Conservation (phyloP, 2,888 invertebrate genomes). For the Oscheius sp. region DNA sequence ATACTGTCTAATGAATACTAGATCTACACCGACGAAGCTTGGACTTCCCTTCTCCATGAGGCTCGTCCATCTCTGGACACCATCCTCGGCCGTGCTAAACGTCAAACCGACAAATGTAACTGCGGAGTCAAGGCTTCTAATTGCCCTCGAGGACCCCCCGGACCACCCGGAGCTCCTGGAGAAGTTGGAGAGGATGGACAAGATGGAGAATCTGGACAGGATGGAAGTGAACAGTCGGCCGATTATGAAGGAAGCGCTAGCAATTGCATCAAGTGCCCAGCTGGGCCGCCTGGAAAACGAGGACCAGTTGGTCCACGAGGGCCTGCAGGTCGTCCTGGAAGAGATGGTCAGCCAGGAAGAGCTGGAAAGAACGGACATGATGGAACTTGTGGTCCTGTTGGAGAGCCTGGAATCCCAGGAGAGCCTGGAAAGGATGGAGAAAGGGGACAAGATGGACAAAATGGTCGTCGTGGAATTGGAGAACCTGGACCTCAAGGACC, state of each 20-base stretch:
- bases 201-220: slow-evolving; percentile 9
- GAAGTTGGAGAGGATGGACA: slow-evolving; percentile 23
- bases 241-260: neutral
- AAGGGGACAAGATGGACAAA: slow-evolving; percentile 45
- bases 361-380: slow-evolving; percentile 48
- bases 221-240: neutral
- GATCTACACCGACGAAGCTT: slow-evolving; percentile 13
- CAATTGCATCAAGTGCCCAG: slow-evolving; percentile 42
- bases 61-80: neutral
- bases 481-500: slow-evolving; percentile 35
- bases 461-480: slow-evolving; percentile 35
- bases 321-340: slow-evolving; percentile 35
- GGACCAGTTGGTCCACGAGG: slow-evolving; percentile 37
- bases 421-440: slow-evolving; percentile 43
- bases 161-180: slow-evolving; percentile 23
- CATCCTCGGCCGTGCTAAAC: neutral
- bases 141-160: slow-evolving; percentile 21
- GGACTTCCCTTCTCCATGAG: slow-evolving; percentile 7
- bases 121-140: slow-evolving; percentile 18
- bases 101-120: slow-evolving; percentile 16
- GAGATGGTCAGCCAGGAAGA: slow-evolving; percentile 40
- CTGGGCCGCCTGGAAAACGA: slow-evolving; percentile 42
- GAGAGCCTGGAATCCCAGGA: slow-evolving; percentile 49
- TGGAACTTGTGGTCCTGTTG: slow-evolving; percentile 46
- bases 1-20: neutral